phyloP scores from a whole-genome alignment of 2,888 invertebrate species.

The Monopis laevigella region DNA sequence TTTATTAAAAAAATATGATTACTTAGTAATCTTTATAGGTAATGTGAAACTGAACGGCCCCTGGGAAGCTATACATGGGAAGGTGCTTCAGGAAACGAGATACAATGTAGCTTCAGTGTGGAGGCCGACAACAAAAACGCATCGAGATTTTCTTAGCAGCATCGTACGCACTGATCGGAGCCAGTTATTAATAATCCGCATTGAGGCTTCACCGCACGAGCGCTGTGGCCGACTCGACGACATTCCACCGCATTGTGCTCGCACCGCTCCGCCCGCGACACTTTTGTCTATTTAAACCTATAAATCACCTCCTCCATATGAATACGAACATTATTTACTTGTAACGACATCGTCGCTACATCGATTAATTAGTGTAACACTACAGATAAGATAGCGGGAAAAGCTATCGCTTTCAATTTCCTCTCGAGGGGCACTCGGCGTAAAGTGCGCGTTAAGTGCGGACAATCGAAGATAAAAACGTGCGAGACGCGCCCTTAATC shows the following conservation, averaged over 20 bases:
- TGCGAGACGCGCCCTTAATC: conserved; percentile 64
- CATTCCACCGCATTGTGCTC: conserved; percentile 61
- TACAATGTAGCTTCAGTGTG: no score
- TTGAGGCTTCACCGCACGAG: conserved; percentile 34
- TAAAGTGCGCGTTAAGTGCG: conserved; percentile 66
- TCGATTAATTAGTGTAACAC: conserved; percentile 66
- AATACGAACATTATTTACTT: conserved; percentile 58
- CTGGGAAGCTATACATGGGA: no score
- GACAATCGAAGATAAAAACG: conserved; percentile 66
- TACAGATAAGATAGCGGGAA: conserved; percentile 62
- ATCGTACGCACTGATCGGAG: conserved; percentile 35
- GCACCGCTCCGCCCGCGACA: conserved; percentile 55
- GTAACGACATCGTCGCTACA: conserved; percentile 52
- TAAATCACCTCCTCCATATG: conserved; percentile 56
- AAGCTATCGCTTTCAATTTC: conserved; percentile 68
- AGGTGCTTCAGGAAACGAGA: no score
- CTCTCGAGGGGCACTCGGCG: conserved; percentile 64
- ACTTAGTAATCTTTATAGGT: conserved; percentile 27
- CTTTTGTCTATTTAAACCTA: conserved; percentile 63
- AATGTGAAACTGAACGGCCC: no score
- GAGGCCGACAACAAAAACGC: conserved; percentile 6
- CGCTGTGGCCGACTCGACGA: conserved; percentile 34
- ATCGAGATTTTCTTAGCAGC: conserved; percentile 17
- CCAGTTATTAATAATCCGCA: conserved; percentile 65
- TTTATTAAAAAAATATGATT: conserved; percentile 22